Evolutionary conservation across 2,797 vertebrate genomes (phyloP).

Genomic region (Cirrhinus mrigala): DNA sequence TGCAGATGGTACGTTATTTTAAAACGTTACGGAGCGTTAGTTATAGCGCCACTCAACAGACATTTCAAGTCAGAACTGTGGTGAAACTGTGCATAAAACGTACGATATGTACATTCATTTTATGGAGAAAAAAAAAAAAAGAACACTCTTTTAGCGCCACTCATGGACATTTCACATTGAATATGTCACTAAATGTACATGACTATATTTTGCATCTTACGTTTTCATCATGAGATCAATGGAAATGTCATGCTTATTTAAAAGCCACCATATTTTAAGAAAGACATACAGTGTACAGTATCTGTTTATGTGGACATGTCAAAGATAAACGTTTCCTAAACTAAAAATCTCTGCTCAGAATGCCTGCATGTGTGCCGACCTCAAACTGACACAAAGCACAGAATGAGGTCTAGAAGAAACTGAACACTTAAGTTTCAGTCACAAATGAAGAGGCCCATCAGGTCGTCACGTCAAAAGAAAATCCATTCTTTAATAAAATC

Average conservation of each 20-base stretch:
- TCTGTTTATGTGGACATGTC: background rate
- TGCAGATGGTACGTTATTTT: too few relatives aligned
- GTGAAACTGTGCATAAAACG: too few relatives aligned
- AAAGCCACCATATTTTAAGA: background rate
- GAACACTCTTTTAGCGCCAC: too few relatives aligned
- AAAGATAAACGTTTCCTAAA: background rate
- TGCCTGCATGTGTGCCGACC: background rate
- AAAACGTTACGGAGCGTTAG: too few relatives aligned
- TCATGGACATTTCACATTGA: too few relatives aligned
- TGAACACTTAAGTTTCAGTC: constrained; percentile 64
- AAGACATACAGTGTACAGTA: background rate
- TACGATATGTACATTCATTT: too few relatives aligned
- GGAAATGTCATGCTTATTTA: background rate
- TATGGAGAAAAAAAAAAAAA: too few relatives aligned
- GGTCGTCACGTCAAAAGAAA: constrained; percentile 74
- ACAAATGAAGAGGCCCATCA: constrained; percentile 69
- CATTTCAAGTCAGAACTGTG: too few relatives aligned
- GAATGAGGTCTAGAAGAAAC: background rate
- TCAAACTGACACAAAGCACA: constrained; percentile 4
- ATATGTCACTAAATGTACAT: too few relatives aligned
- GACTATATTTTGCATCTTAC: too few relatives aligned
- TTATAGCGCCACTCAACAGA: too few relatives aligned
- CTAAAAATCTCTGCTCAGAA: background rate
- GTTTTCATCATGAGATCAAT: too few relatives aligned
- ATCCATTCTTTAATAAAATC: constrained; percentile 79